Evolutionary conservation across 2,797 vertebrate genomes (phyloP).

Genomic region (Parambassis ranga): DNA sequence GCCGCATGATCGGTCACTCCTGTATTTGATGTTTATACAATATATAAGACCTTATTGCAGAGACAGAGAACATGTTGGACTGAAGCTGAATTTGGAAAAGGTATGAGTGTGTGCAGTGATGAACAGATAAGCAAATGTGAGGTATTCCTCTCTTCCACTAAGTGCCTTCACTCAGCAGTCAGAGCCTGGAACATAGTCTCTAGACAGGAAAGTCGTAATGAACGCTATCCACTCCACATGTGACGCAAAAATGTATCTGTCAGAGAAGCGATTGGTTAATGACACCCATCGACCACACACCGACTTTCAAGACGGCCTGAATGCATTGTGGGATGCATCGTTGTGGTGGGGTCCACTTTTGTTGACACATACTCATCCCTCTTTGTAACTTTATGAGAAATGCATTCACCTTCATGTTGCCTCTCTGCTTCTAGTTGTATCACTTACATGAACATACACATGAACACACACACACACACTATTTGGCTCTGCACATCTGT

Average conservation of each 20-base stretch:
- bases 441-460: not conserved
- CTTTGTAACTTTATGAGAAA: slow-evolving; percentile 39
- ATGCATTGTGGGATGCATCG: slow-evolving; percentile 12
- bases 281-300: not conserved
- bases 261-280: slow-evolving; percentile 12
- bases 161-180: slow-evolving; percentile 12
- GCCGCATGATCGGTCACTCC: not conserved
- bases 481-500: slow-evolving; percentile 69
- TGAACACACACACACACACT: slow-evolving; percentile 19
- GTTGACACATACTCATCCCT: slow-evolving; percentile 21
- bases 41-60: not conserved
- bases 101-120: slow-evolving; percentile 24
- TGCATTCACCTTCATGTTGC: slow-evolving; percentile 34
- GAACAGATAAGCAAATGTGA: slow-evolving; percentile 36
- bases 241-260: slow-evolving; percentile 46
- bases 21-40: not conserved
- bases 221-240: slow-evolving; percentile 21
- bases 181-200: slow-evolving; percentile 9
- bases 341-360: slow-evolving; percentile 7
- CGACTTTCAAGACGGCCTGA: not conserved
- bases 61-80: not conserved
- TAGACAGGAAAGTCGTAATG: slow-evolving; percentile 28
- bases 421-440: slow-evolving; percentile 6
- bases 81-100: slow-evolving; percentile 18
- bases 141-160: slow-evolving; percentile 37